Evolutionary conservation across 92 coral and sea anemone species (phyloP).

Genomic region (Ricordea florida): DNA sequence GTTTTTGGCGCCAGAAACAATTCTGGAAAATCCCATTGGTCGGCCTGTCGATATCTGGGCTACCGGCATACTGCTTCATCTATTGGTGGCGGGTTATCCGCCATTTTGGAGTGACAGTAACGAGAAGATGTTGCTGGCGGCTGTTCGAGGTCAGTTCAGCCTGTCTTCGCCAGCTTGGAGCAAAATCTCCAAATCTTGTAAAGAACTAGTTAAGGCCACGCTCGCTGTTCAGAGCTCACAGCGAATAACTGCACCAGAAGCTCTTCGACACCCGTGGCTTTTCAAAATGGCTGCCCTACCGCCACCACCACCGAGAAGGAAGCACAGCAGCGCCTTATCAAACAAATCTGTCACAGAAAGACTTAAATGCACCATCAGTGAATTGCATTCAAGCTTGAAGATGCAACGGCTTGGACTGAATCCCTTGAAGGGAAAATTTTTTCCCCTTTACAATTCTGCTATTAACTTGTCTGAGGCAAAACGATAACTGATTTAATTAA

Average conservation of each 20-base stretch:
- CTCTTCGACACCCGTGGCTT: constrained; percentile 69
- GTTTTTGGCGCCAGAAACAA: constrained; percentile 98
- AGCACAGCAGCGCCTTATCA: constrained; percentile 23
- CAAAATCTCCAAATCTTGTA: constrained; percentile 71
- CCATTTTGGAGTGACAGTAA: constrained; percentile 94
- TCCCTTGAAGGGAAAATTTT: constrained; percentile 71
- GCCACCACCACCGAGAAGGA: constrained; percentile 35
- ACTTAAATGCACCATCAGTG: constrained; percentile 68
- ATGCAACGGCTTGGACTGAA: constrained; percentile 66
- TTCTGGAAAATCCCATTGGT: constrained; percentile 88
- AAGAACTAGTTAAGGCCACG: constrained; percentile 72
- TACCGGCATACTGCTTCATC: constrained; percentile 81
- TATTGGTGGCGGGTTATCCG: constrained; percentile 90
- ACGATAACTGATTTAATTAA: neutral
- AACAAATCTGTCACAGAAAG: constrained; percentile 39
- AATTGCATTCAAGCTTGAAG: constrained; percentile 80
- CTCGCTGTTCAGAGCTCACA: constrained; percentile 67
- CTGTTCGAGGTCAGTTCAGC: constrained; percentile 72
- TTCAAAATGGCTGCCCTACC: constrained; percentile 6
- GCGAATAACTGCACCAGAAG: constrained; percentile 82
- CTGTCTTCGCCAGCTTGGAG: constrained; percentile 71
- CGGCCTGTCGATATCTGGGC: constrained; percentile 96
- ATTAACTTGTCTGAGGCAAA: constrained; percentile 65
- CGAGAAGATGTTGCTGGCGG: constrained; percentile 77
- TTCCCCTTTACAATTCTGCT: constrained; percentile 86